phyloP scores from a whole-genome alignment of 2,797 vertebrate genomes.

The Monodelphis domestica region DNA sequence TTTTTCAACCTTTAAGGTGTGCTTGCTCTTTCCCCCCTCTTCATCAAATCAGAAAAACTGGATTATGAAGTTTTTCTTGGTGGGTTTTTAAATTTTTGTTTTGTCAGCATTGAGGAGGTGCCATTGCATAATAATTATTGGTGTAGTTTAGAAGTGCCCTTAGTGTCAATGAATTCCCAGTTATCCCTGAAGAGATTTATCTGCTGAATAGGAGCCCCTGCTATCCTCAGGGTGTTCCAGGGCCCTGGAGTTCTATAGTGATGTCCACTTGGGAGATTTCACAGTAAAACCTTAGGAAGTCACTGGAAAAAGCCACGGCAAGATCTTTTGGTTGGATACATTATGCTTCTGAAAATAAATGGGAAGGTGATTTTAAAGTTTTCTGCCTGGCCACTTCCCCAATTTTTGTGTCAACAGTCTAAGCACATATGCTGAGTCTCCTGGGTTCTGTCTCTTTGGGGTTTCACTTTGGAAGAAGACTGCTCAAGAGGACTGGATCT shows the following conservation, averaged over 20 bases:
- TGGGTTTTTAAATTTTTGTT: conserved; percentile 39
- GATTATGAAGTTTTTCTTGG: conserved; percentile 28
- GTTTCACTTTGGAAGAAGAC: conserved; percentile 30
- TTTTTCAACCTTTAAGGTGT: conserved; percentile 44
- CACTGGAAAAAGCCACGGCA: conserved; percentile 29
- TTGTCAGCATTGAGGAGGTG: conserved; percentile 21
- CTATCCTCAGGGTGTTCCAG: background rate
- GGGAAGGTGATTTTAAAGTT: background rate
- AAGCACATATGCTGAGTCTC: background rate
- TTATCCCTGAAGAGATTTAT: background rate
- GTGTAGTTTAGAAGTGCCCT: background rate
- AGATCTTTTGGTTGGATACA: background rate
- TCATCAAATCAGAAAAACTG: conserved; percentile 44
- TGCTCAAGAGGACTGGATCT: background rate
- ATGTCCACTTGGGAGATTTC: conserved; percentile 18
- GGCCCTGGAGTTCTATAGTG: conserved; percentile 27
- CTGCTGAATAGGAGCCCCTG: background rate
- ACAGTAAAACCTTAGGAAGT: conserved; percentile 1
- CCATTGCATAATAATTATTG: background rate
- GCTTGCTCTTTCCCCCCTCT: conserved; percentile 18
- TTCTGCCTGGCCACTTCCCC: background rate
- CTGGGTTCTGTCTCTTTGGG: conserved; percentile 39
- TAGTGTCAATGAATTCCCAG: background rate
- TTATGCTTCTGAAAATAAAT: background rate
- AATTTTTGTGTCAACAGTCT: conserved; percentile 9